phyloP scores from a whole-genome alignment of 2,888 invertebrate species.

The Drosophila helvetica region DNA sequence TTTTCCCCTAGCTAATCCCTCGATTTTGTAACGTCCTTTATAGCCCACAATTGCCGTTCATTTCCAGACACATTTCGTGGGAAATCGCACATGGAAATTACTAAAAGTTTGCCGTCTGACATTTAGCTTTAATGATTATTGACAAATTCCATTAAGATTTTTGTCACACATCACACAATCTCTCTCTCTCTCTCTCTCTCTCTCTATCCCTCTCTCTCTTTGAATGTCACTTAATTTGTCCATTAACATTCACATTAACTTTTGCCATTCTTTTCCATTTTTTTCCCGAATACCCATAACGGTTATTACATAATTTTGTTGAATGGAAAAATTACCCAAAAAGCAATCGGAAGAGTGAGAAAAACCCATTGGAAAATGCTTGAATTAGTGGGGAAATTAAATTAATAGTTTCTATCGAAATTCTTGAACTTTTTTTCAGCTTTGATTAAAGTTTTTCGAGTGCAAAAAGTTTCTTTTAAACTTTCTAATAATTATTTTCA shows the following conservation, averaged over 20 bases:
- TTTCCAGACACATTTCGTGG: neutral
- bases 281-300: neutral
- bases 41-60: neutral
- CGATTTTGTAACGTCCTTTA: neutral
- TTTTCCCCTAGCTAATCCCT: too few species aligned
- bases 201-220: neutral
- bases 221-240: conserved; percentile 2
- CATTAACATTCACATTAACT: neutral
- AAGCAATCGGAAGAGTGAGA: neutral
- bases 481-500: conserved; percentile 1
- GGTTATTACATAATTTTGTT: neutral
- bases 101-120: conserved; percentile 1
- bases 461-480: neutral
- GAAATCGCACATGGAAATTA: neutral
- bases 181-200: neutral
- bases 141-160: conserved; percentile 24
- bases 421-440: neutral
- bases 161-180: too few species aligned
- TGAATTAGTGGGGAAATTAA: neutral
- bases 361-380: neutral
- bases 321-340: neutral
- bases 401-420: neutral
- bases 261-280: too few species aligned
- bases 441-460: neutral
- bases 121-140: conserved; percentile 16